Percentiles rank a stretch among this genome's conserved stretches.
Evolutionary conservation across 2,113 vertebrate species (phyloP).

Genomic region (Crotophaga sulcirostris): DNA sequence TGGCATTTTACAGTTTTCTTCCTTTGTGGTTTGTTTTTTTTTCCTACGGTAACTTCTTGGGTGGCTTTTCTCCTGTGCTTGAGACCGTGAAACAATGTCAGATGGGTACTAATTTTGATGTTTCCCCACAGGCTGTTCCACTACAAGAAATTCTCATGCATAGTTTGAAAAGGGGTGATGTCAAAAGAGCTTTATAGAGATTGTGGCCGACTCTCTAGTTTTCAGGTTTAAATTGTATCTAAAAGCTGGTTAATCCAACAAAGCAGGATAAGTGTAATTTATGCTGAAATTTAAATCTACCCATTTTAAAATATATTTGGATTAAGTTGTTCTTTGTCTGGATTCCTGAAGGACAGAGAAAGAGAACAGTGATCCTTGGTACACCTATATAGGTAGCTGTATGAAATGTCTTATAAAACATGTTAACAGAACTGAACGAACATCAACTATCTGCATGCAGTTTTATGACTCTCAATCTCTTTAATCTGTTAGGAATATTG

Average conservation of each 20-base stretch:
- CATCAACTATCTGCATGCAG: not conserved
- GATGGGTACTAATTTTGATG: not conserved
- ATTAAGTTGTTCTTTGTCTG: not conserved
- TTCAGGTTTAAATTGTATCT: not conserved
- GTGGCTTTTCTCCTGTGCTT: not conserved
- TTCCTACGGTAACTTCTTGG: not conserved
- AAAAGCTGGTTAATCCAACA: not conserved
- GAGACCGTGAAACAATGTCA: not conserved
- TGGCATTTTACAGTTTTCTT: not conserved
- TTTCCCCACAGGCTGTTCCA: not conserved
- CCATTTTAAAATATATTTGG: not conserved
- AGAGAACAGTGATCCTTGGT: slow-evolving; percentile 14
- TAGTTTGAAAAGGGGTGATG: not conserved
- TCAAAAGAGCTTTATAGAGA: not conserved
- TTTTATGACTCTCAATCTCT: slow-evolving; percentile 9
- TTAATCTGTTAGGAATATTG: not conserved
- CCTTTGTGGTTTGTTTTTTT: not conserved
- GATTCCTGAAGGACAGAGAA: not conserved
- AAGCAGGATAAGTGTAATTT: not conserved
- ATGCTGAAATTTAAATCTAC: not conserved
- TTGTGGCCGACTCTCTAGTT: not conserved
- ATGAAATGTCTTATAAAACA: not conserved
- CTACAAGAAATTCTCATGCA: not conserved
- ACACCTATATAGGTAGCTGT: not conserved
- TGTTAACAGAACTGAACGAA: slow-evolving; percentile 19